These are phyloP conservation scores for Yponomeuta plumbellus DNA, from an alignment of 2,888 invertebrate species.

Conservation along the genomic window DNA sequence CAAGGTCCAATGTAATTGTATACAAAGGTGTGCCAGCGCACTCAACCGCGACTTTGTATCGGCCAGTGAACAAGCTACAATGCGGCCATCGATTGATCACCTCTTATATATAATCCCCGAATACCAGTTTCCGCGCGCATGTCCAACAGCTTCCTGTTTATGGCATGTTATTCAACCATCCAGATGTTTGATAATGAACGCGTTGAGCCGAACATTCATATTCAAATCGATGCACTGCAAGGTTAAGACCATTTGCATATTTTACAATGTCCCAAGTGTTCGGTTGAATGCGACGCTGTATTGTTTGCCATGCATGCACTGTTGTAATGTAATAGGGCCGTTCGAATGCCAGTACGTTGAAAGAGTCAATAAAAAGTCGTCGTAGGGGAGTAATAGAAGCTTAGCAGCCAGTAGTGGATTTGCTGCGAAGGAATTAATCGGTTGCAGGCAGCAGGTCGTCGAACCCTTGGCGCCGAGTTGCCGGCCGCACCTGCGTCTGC, in stretches of 20 bases:
- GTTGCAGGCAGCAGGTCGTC: slow-evolving; percentile 44
- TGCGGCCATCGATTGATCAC: not conserved
- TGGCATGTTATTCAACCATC: slow-evolving; percentile 8
- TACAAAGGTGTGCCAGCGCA: slow-evolving; percentile 24
- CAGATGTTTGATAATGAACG: slow-evolving; percentile 22
- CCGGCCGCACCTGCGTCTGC: slow-evolving; percentile 54
- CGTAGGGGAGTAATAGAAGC: slow-evolving; percentile 4
- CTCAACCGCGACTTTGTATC: slow-evolving; percentile 16
- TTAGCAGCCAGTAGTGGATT: slow-evolving; percentile 15
- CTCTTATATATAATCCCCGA: not conserved
- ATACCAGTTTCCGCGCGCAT: slow-evolving; percentile 5
- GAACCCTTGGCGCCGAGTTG: slow-evolving; percentile 44
- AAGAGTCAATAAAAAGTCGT: not conserved
- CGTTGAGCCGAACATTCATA: slow-evolving; percentile 22
- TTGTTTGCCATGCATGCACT: slow-evolving; percentile 20
- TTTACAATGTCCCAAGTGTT: slow-evolving; percentile 16
- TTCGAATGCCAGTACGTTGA: slow-evolving; percentile 2
- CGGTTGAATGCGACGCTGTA: slow-evolving; percentile 4
- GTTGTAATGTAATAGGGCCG: slow-evolving; percentile 19
- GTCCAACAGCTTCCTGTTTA: slow-evolving; percentile 8
- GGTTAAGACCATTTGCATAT: slow-evolving; percentile 25
- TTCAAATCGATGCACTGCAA: slow-evolving; percentile 26
- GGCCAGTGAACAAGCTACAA: slow-evolving; percentile 1
- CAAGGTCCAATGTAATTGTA: slow-evolving; percentile 41
- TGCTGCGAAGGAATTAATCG: slow-evolving; percentile 33